A percentile compares a stretch with the other conserved stretches of the same genome.
These are phyloP conservation scores for Patella caerulea DNA, from an alignment of 2,888 invertebrate species.

Conservation along the genomic window DNA sequence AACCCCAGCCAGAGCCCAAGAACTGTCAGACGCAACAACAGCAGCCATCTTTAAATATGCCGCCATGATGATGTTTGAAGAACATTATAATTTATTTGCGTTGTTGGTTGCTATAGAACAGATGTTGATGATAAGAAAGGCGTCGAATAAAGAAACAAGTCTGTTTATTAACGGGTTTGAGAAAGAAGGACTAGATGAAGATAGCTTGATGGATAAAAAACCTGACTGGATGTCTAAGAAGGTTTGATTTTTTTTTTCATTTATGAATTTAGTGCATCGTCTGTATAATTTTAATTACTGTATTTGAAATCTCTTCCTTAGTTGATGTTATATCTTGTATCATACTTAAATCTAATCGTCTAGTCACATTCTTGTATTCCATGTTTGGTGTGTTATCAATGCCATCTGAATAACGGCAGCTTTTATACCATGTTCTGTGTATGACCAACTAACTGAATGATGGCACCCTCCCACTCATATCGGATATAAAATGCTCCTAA, in stretches of 20 bases:
- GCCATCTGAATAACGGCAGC: too few relatives aligned
- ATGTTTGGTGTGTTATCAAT: too few relatives aligned
- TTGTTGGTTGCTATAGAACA: conserved; percentile 66
- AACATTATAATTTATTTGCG: conserved; percentile 60
- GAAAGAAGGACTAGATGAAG: conserved; percentile 56
- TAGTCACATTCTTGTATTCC: too few relatives aligned
- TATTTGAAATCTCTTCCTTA: too few relatives aligned
- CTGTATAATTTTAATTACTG: too few relatives aligned
- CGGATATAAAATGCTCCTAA: too few relatives aligned
- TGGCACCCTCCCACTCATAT: too few relatives aligned
- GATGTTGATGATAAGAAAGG: conserved; percentile 55
- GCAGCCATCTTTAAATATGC: conserved; percentile 57
- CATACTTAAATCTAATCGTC: too few relatives aligned
- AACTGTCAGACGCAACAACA: conserved; percentile 64
- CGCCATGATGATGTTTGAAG: conserved; percentile 67
- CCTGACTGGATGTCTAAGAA: conserved; percentile 63
- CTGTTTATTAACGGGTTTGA: conserved; percentile 68
- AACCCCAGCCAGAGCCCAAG: conserved; percentile 64
- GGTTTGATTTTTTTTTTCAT: conserved; percentile 26
- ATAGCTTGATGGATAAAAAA: conserved; percentile 56
- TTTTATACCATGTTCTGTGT: too few relatives aligned
- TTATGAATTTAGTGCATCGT: too few relatives aligned
- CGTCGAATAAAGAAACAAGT: conserved; percentile 63
- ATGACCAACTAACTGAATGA: too few relatives aligned
- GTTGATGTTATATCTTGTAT: too few relatives aligned